Evolutionary conservation across 1,140 invertebrate species (phyloP).

Genomic region (Caenorhabditis elegans): WBcel235 BX284602.5:9003001-9003500

Average conservation of each 20-base stretch:
- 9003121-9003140: background rate
- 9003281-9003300: background rate
- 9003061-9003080: background rate
- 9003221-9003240: background rate
- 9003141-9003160: conserved; percentile 12
- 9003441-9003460: background rate
- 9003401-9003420: too few species aligned
- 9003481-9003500: conserved; percentile 5
- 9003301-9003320: background rate
- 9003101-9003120: background rate
- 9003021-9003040: too few species aligned
- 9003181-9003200: background rate
- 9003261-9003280: background rate
- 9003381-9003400: too few species aligned
- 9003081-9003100: too few species aligned
- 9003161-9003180: background rate
- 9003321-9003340: background rate
- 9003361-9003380: too few species aligned
- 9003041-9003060: too few species aligned
- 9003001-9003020: too few species aligned
- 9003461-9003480: conserved; percentile 2
- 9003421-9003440: background rate
- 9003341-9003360: conserved; percentile 6
- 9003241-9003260: background rate
- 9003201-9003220: background rate